A percentile compares a stretch with the other conserved stretches of the same genome.
phyloP scores from a whole-genome alignment of 2,113 vertebrate genomes.

The Calcarius ornatus region DNA sequence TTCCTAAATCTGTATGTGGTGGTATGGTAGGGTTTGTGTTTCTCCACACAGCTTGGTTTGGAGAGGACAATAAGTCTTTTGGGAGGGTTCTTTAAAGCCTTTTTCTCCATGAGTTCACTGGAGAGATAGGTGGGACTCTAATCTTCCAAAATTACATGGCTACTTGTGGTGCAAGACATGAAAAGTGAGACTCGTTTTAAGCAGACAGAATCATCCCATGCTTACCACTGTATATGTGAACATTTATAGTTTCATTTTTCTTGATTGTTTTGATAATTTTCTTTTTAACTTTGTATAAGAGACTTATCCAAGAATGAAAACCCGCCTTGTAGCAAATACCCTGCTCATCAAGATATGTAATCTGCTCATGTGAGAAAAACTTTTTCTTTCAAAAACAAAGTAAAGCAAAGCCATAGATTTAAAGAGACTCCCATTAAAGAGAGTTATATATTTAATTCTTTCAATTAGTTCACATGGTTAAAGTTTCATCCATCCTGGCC shows the following conservation, averaged over 20 bases:
- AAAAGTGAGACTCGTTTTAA: background rate
- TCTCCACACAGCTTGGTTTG: background rate
- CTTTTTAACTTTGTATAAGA: background rate
- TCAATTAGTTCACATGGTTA: background rate
- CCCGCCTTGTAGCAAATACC: background rate
- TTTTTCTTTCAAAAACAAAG: background rate
- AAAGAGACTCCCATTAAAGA: background rate
- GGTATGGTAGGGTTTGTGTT: background rate
- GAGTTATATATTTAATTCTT: background rate
- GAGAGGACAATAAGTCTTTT: background rate
- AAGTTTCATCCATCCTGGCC: background rate
- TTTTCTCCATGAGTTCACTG: background rate
- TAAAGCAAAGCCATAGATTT: background rate
- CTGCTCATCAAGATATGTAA: background rate
- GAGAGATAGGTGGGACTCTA: background rate
- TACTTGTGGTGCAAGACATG: background rate
- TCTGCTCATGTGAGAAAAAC: background rate
- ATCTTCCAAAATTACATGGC: background rate
- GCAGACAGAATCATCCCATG: background rate
- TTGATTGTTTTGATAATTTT: background rate
- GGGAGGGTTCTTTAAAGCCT: background rate
- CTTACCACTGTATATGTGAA: background rate
- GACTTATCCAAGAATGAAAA: background rate
- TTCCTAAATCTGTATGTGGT: background rate
- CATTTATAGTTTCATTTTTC: background rate